phyloP scores from a whole-genome alignment of 2,113 vertebrate genomes.

The Paradisaea rubra region DNA sequence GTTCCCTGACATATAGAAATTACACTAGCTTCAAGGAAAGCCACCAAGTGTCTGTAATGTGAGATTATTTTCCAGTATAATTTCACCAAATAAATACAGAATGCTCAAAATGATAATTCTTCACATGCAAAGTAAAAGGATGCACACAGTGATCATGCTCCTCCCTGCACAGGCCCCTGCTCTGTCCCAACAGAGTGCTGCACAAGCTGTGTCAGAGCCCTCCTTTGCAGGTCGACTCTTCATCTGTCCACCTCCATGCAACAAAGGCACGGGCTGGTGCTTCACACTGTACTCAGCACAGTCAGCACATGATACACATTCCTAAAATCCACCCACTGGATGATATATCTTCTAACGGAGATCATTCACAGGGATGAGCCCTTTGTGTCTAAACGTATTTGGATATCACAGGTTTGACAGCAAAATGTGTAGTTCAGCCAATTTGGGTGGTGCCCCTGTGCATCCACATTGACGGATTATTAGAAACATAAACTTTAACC shows the following conservation, averaged over 20 bases:
- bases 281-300: fast-evolving
- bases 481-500: background rate
- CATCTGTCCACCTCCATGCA: background rate
- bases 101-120: background rate
- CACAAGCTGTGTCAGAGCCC: background rate
- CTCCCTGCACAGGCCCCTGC: background rate
- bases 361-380: background rate
- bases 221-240: background rate
- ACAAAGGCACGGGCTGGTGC: background rate
- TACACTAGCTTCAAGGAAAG: background rate
- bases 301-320: background rate
- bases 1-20: background rate
- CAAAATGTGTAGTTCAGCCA: background rate
- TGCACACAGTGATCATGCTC: background rate
- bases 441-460: background rate
- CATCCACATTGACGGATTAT: background rate
- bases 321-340: background rate
- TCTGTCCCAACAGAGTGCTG: background rate
- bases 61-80: background rate
- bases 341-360: background rate
- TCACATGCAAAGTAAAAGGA: background rate
- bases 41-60: background rate
- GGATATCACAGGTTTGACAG: background rate
- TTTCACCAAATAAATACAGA: background rate
- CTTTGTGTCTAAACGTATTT: background rate